phyloP scores from a whole-genome alignment of 2,797 vertebrate species.

The Sebastes itinus region DNA sequence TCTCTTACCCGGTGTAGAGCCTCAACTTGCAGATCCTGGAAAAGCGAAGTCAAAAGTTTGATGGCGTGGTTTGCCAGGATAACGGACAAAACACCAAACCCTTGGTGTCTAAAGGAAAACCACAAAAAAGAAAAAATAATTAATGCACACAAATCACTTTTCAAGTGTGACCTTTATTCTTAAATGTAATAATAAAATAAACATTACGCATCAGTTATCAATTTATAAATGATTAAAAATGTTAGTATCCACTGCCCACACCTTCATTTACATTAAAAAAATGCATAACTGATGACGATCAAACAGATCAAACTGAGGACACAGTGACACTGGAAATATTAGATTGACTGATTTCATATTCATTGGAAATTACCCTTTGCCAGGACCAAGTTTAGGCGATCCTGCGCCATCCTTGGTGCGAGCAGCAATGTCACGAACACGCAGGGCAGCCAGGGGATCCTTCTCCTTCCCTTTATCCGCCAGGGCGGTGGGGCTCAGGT shows the following conservation, averaged over 20 bases:
- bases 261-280: background rate
- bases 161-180: background rate
- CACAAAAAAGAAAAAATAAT: background rate
- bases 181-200: background rate
- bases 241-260: background rate
- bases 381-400: constrained; percentile 97
- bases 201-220: background rate
- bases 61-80: constrained; percentile 97
- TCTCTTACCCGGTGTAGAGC: constrained; percentile 91
- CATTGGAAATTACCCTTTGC: constrained; percentile 87
- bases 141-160: background rate
- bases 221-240: background rate
- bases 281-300: background rate
- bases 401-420: constrained; percentile 96
- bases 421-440: constrained; percentile 93
- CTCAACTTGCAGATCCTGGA: constrained; percentile 97
- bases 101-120: constrained; percentile 87
- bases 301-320: background rate
- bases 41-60: constrained; percentile 93
- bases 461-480: constrained; percentile 99
- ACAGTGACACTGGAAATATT: background rate
- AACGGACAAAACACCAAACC: constrained; percentile 96
- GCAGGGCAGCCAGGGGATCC: constrained; percentile 94
- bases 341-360: background rate
- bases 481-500: constrained; percentile 95